Conservation (phyloP, 2,113 vertebrate genomes). For the Rhadina sibilatrix region DNA sequence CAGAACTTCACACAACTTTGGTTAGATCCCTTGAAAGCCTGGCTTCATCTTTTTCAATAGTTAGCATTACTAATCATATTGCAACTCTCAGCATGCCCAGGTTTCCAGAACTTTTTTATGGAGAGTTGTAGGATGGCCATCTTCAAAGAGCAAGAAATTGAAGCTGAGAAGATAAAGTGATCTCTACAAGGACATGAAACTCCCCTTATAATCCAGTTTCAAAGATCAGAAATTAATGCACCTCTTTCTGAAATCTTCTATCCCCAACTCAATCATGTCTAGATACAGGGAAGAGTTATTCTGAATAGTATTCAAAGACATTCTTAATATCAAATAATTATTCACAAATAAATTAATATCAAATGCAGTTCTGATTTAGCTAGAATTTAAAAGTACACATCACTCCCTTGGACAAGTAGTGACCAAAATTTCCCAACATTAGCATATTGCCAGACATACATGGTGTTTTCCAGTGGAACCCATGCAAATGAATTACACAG, state of each 20-base stretch:
- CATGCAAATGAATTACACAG: not conserved
- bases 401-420: not conserved
- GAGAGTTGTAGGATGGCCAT: not conserved
- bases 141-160: not conserved
- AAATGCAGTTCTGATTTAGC: not conserved
- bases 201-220: not conserved
- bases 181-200: not conserved
- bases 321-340: not conserved
- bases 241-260: not conserved
- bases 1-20: not conserved
- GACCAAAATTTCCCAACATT: not conserved
- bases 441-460: not conserved
- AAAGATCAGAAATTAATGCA: not conserved
- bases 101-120: not conserved
- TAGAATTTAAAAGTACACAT: not conserved
- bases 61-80: not conserved
- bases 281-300: not conserved
- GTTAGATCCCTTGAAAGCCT: not conserved
- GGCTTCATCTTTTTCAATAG: not conserved
- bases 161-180: not conserved
- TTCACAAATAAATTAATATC: not conserved
- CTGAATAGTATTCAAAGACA: not conserved
- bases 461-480: not conserved
- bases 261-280: fast-evolving
- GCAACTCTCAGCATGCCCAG: not conserved